Evolutionary conservation across 2,888 invertebrate species (phyloP), one percentile per base, ranked within the genome.

Genomic region (Nomada ruficornis): DNA sequence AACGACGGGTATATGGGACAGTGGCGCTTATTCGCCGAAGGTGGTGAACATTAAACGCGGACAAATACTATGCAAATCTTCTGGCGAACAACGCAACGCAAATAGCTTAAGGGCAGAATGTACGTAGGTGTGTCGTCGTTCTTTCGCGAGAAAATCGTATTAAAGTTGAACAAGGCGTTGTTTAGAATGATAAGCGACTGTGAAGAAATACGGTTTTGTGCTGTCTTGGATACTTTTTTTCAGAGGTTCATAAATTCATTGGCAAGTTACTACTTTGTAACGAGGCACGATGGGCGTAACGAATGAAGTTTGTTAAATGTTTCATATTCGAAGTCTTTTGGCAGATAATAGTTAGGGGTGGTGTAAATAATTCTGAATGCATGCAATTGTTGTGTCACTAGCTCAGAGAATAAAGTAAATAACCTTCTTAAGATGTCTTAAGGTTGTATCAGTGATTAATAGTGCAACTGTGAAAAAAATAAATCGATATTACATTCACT

Each of bases 121-220:
- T n/a, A 20, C 11, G 50, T 63, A 75, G 67, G 60, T 64, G 59
- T 52, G 80, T 10, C 47, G 9, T n/a, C 13, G 50, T 71, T 67
- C 62, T 77, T 72, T 78, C 36, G 13, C 15, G 29, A 10, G 70
- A 36, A 78, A 59, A 71, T 55, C 18, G 26, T 63, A 63, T 44
- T 60, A 55, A 76, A 76, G 18, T 63, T 20, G 52, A 68, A 57
- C 44, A 4, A 36, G 54, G 15, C 13, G 87, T 90, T 89, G 89
- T 91, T 90, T 89, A 79, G 86, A 89, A 83, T 87, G 89, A 88
- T 89, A 87, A 89, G 88, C 85, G 80, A 80, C 59, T 75, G 62
- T 62, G 75, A 67, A 60, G 78, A 86, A 80, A 29, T 50, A 80
- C 65, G 52, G 29, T 69, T 80, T 26, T 20, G 13, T 3, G 42